A percentile compares a stretch with the other conserved stretches of the same genome.
Evolutionary conservation across 30 jellyfish, hydroid and myxozoan genomes (phyloP).

Genomic region (Calvadosia cruxmelitensis): DNA sequence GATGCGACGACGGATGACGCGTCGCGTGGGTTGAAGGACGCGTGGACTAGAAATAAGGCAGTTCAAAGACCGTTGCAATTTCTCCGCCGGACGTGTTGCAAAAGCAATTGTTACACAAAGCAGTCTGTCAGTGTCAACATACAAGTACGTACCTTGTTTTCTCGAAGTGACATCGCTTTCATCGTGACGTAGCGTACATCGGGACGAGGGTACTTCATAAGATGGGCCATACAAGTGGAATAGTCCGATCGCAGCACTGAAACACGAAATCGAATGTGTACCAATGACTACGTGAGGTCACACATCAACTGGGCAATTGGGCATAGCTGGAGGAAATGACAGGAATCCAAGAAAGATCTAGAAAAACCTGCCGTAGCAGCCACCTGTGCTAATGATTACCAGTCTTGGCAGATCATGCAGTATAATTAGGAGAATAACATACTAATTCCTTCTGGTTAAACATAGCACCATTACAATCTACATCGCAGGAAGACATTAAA

Average conservation of each 20-base stretch:
- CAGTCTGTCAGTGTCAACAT: no score
- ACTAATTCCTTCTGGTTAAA: no score
- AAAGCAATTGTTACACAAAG: not conserved
- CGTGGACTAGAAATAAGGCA: not conserved
- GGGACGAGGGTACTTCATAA: conserved; percentile 81
- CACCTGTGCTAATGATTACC: no score
- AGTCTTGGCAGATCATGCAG: no score
- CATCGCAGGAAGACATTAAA: no score
- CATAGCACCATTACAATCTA: no score
- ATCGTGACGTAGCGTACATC: conserved; percentile 47
- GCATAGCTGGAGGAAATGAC: no score
- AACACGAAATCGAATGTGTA: not conserved
- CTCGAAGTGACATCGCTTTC: conserved; percentile 46
- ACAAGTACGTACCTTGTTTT: conserved; percentile 41
- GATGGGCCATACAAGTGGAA: conserved; percentile 46
- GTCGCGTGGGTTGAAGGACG: not conserved
- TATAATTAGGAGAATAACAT: no score
- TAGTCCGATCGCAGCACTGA: conserved; percentile 69
- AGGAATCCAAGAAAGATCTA: no score
- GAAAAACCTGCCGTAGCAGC: no score
- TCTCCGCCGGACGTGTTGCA: not conserved
- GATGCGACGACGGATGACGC: not conserved
- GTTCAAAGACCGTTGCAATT: not conserved
- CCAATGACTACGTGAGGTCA: no score
- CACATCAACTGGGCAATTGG: no score